Percentiles rank a stretch among this genome's conserved stretches.
These are phyloP conservation scores for Folsomia candida DNA, from an alignment of 2,888 invertebrate species.

Conservation along the genomic window DNA sequence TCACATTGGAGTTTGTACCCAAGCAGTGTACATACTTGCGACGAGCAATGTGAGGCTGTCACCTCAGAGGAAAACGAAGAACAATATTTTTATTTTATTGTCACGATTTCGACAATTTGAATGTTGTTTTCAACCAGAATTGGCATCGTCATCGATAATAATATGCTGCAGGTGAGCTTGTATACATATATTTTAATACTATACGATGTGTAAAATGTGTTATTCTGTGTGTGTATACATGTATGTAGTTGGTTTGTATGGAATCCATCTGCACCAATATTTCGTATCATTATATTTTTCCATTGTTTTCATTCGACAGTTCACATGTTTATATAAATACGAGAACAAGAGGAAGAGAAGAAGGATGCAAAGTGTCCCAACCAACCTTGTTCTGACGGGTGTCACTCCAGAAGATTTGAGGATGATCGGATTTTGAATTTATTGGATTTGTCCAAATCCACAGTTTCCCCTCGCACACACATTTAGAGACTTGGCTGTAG, in stretches of 20 bases:
- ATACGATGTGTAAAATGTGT: no score
- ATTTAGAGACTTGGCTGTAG: no score
- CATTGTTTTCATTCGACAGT: neutral
- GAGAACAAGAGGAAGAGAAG: neutral
- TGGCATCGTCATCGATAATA: neutral
- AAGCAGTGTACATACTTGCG: neutral
- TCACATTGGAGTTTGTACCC: no score
- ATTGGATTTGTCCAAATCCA: neutral
- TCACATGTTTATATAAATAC: neutral
- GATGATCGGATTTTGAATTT: neutral
- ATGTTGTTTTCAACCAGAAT: neutral
- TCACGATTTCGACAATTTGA: neutral
- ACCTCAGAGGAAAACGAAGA: neutral
- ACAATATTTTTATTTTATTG: neutral
- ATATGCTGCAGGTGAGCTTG: no score
- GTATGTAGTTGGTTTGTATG: no score
- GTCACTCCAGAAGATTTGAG: neutral
- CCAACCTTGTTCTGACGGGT: no score
- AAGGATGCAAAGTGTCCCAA: no score
- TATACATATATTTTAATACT: no score
- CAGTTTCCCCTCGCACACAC: no score
- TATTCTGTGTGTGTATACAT: no score
- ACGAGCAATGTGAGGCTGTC: no score
- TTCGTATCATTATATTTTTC: neutral
- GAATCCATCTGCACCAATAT: neutral